Conservation (phyloP, 2,797 vertebrate species). For the Alfaro cultratus region DNA sequence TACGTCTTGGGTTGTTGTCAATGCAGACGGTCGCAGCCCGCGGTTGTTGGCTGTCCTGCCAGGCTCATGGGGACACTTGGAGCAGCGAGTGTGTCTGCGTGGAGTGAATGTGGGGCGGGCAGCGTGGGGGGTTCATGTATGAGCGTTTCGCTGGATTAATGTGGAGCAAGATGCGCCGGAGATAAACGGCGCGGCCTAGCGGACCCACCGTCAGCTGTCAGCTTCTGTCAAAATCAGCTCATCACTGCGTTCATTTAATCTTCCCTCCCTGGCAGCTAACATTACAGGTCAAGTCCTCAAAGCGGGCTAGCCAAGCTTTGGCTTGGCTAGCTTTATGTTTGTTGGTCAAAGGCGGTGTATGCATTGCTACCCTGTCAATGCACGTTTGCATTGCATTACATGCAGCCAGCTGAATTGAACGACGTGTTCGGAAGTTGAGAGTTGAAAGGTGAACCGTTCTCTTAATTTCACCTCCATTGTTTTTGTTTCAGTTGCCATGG, state of each 20-base stretch:
- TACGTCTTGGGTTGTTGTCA: not conserved
- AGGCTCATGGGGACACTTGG: not conserved
- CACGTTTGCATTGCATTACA: not conserved
- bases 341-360: not conserved
- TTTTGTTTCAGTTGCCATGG: not conserved
- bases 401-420: not conserved
- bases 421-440: not conserved
- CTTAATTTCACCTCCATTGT: not conserved
- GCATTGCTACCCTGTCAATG: not conserved
- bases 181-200: conserved; percentile 64
- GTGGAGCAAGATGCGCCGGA: conserved; percentile 53
- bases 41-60: not conserved
- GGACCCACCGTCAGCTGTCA: conserved; percentile 61
- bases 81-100: conserved; percentile 18
- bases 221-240: conserved; percentile 27
- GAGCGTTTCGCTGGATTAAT: conserved; percentile 56
- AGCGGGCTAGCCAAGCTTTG: not conserved
- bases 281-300: not conserved
- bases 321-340: conserved; percentile 5
- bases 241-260: not conserved
- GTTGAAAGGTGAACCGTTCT: not conserved
- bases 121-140: conserved; percentile 19
- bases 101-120: not conserved
- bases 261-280: not conserved
- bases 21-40: not conserved